Evolutionary conservation across 2,888 invertebrate genomes (phyloP).

Genomic region (Lasioglossum malachurum): DNA sequence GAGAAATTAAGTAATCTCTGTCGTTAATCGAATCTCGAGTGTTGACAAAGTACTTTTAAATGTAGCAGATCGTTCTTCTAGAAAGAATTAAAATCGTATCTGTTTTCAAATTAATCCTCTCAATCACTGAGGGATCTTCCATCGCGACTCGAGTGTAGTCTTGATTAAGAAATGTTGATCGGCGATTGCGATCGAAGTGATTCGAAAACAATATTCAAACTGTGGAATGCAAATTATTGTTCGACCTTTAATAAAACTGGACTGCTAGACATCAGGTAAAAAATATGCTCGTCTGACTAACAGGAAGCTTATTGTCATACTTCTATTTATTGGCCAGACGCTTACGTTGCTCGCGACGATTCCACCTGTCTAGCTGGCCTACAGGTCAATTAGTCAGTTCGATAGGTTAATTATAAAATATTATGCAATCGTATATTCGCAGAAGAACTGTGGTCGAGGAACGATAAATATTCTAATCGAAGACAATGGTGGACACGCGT

Average conservation of each 20-base stretch:
- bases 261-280: background rate
- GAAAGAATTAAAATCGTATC: slow-evolving; percentile 11
- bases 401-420: slow-evolving; percentile 4
- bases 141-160: background rate
- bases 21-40: background rate
- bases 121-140: background rate
- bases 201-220: background rate
- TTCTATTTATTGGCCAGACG: slow-evolving; percentile 3
- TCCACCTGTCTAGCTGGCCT: background rate
- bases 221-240: background rate
- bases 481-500: background rate
- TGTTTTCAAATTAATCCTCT: background rate
- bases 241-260: background rate
- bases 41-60: slow-evolving; percentile 4
- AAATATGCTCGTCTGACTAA: background rate
- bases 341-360: background rate
- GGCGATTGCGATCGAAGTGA: background rate
- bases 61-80: background rate
- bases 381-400: background rate
- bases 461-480: background rate
- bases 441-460: background rate
- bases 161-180: background rate
- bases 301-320: background rate
- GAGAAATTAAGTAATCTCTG: background rate
- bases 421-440: background rate